Base-by-base conservation (phyloP, 2,797 vertebrate genomes). In the Acanthiza pusilla region DNA sequence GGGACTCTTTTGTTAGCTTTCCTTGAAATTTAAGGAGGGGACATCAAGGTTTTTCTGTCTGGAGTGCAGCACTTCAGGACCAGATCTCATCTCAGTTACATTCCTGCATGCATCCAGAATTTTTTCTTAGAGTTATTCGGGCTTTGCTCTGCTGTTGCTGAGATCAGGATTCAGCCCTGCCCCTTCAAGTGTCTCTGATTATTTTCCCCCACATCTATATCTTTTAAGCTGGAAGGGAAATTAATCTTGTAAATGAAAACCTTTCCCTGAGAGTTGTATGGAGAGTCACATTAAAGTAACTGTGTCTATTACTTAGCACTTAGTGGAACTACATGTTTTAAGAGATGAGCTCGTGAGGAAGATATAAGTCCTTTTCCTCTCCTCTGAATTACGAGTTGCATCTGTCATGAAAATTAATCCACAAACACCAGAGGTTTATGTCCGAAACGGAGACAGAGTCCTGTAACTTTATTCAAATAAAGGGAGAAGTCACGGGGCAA, bases 301-400 rank as follows among this genome's bases (percentile, higher is more conserved):
- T 34, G 3, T 53, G 58, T 38, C 91, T 86, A 58, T 96, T 95
- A 94, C 50, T 72, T 70, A 77, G 75, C 80, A 96, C 65, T 36
- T 36, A 60, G 32, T 48, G 22, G 78, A 90, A 63, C 40, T 80
- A 88, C 92, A 95, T 80, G 12, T 93, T 88, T 88, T 60, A 91
- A 82, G 88, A 86, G 67, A 85, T 13, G 53, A 93, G 82, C 85
- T 79, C 66, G 91, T 94, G 45, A 85, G 75, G 53, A 51, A 85
- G 88, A 78, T 7, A 1, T 60, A 83, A 94, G 9, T 29, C 81
- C 57, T 94, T 16, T 34, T 79, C 78, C 27, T 61, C 61, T 78
- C 77, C 65, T 71, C 42, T 66, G 67, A 94, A 74, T 81, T 87
- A 61, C 36, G 8, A 13, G 32, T 53, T 47, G 40, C 54, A 63